Percentiles rank a stretch among this genome's conserved stretches.
Evolutionary conservation across 2,888 invertebrate genomes (phyloP).

Genomic region (Steinernema scapterisci): DNA sequence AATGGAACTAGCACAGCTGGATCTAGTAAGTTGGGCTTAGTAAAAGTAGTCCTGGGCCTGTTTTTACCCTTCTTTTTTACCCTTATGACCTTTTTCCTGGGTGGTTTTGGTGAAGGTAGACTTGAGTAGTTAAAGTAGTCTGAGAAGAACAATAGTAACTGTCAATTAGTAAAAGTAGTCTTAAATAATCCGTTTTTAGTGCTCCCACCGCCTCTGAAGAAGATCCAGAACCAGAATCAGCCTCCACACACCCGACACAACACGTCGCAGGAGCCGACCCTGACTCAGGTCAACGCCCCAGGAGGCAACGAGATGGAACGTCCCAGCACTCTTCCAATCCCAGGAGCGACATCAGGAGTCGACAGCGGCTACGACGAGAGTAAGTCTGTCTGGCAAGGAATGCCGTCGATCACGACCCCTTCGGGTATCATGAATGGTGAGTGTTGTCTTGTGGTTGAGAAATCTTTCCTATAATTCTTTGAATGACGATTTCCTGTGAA

Average conservation of each 20-base stretch:
- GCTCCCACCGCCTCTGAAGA: conserved; percentile 20
- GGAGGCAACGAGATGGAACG: conserved; percentile 13
- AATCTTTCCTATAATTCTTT: background rate
- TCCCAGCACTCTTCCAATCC: background rate
- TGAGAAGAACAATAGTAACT: too few species aligned
- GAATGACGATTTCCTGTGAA: conserved; percentile 12
- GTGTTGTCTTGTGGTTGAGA: conserved; percentile 32
- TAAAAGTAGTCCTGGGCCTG: background rate
- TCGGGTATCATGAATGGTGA: conserved; percentile 30
- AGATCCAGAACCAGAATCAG: conserved; percentile 29
- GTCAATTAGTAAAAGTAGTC: too few species aligned
- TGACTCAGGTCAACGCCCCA: conserved; percentile 26
- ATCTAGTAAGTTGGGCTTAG: background rate
- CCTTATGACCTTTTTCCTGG: too few species aligned
- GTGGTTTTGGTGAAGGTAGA: too few species aligned
- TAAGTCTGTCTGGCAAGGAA: background rate
- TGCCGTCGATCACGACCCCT: conserved; percentile 27
- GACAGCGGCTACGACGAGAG: conserved; percentile 17
- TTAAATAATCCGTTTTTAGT: background rate
- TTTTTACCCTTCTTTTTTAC: too few species aligned
- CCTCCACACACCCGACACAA: background rate
- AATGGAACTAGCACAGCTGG: conserved; percentile 5
- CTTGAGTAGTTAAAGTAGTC: too few species aligned
- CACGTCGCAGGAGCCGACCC: conserved; percentile 18
- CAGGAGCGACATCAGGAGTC: background rate